Evolutionary conservation across 2,113 vertebrate genomes (phyloP), one percentile per base, ranked within the genome.

Genomic region (Hypocryptadius cinnamomeus): DNA sequence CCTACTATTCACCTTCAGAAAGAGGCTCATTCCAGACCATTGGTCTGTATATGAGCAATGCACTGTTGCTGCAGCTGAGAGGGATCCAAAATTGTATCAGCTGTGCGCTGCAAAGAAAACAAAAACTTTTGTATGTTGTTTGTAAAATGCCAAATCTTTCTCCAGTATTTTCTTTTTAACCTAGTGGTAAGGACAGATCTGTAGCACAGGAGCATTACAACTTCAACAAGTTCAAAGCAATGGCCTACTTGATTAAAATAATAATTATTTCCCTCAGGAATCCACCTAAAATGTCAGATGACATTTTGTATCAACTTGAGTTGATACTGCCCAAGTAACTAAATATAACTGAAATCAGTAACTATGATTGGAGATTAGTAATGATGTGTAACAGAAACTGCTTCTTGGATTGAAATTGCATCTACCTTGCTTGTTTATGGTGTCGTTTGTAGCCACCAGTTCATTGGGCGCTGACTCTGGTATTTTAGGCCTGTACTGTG

Each of bases 21-120:
- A 64, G 56, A 4, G 1, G 9, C 8, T 80, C 3, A 35, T 81
- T 88, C 35, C 28, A 74, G 44, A 30, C 11, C 0, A 0, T 15
- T 66, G 51, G 4, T 48, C n/a, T 35, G 28, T n/a, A 45, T 10
- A 8, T 31, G 27, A 66, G 18, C 6, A 19, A 13, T 70, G 39
- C 28, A 37, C 25, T 10, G 2, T 65, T 53, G n/a, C 9, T 69
- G 15, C 18, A 42, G 20, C 40, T 30, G 16, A 40, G 27, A 47
- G 71, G 18, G 35, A 50, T 65, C 27, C 30, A 45, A 50, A 74
- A 13, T 18, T 59, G 15, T 57, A 11, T 61, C 65, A 65, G 5
- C 18, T 63, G 13, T 78, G 10, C 31, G 20, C 44, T 69, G 40
- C 16, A 76, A 48, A 65, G 19, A 19, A 66, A 71, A 12, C 9